Percentiles rank a stretch among this genome's conserved stretches.
phyloP scores from a whole-genome alignment of 2,888 invertebrate genomes.

The Hipparchia sbordonii region DNA sequence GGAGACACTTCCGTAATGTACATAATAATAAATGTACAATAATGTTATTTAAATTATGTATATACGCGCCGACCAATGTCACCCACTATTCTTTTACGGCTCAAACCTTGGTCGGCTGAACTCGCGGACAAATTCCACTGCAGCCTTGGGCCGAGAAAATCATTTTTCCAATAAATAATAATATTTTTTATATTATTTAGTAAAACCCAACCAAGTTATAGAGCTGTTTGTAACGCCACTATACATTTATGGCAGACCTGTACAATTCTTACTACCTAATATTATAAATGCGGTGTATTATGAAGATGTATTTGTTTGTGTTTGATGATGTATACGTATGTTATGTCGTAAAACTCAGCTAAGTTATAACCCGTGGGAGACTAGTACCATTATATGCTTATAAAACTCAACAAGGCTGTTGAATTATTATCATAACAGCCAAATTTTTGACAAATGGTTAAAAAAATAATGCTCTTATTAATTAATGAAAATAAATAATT shows the following conservation, averaged over 20 bases:
- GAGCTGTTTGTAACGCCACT: no score
- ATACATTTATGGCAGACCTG: no score
- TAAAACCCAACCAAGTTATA: not conserved
- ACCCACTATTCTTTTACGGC: slow-evolving; percentile 67
- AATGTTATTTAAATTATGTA: slow-evolving; percentile 62
- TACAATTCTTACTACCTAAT: no score
- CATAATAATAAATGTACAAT: slow-evolving; percentile 55
- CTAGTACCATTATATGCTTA: no score
- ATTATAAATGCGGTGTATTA: not conserved
- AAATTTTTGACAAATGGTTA: no score
- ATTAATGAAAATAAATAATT: no score
- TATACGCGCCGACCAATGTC: slow-evolving; percentile 63
- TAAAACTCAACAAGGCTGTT: no score
- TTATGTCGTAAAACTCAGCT: no score
- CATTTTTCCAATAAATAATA: slow-evolving; percentile 11
- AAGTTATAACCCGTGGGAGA: no score
- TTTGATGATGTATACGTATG: no score
- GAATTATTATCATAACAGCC: no score
- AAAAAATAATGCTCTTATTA: no score
- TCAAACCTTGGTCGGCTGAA: slow-evolving; percentile 63
- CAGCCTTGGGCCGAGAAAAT: slow-evolving; percentile 37
- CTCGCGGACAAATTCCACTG: slow-evolving; percentile 43
- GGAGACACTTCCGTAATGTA: slow-evolving; percentile 69
- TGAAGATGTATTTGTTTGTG: not conserved
- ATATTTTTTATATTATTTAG: not conserved